Evolutionary conservation across 2,888 invertebrate genomes (phyloP).

Genomic region (Galerucella pusilla): DNA sequence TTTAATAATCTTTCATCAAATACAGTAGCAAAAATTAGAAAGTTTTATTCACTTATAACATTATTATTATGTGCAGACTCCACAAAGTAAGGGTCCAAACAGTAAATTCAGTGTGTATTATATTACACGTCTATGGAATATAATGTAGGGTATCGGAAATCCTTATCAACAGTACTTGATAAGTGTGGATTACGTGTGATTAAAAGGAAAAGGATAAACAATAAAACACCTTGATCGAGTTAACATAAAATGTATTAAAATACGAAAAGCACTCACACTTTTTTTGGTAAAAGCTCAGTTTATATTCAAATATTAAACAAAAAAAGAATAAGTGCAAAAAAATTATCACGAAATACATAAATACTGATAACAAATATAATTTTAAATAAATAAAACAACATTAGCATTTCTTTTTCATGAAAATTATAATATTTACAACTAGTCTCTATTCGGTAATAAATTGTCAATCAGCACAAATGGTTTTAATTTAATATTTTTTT

Average conservation of each 20-base stretch:
- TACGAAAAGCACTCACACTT: conserved; percentile 16
- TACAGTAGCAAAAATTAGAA: too few relatives aligned
- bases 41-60: too few relatives aligned
- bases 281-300: conserved; percentile 15
- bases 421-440: conserved; percentile 1
- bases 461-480: neutral
- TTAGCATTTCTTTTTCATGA: conserved; percentile 7
- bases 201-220: neutral
- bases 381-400: conserved; percentile 25
- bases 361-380: conserved; percentile 23
- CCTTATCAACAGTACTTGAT: too few relatives aligned
- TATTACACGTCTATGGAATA: too few relatives aligned
- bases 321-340: conserved; percentile 17
- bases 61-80: too few relatives aligned
- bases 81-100: too few relatives aligned
- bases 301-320: conserved; percentile 9
- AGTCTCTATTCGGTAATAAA: neutral
- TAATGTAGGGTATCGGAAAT: too few relatives aligned
- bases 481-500: neutral
- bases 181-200: too few relatives aligned
- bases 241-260: conserved; percentile 28
- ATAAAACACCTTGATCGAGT: neutral
- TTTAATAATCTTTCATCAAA: too few relatives aligned
- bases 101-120: too few relatives aligned
- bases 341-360: conserved; percentile 19